phyloP scores from a whole-genome alignment of 2,113 vertebrate genomes.

The Campylorhamphus procurvoides region DNA sequence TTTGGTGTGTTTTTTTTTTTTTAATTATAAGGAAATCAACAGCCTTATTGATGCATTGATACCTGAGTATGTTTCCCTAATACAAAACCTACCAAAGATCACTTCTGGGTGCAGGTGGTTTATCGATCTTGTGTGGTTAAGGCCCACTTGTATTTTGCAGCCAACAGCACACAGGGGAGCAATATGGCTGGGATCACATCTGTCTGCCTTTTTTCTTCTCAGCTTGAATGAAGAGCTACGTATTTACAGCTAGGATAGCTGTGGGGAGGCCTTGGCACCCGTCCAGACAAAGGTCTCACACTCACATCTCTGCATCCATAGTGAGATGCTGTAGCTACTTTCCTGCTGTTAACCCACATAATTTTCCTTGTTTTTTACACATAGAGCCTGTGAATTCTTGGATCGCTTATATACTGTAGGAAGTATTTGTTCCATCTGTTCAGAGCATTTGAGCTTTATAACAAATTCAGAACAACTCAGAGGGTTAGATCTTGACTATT shows the following conservation, averaged over 20 bases:
- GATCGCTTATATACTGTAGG: neutral
- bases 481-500: neutral
- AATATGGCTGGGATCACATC: conserved; percentile 34
- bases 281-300: neutral
- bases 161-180: conserved; percentile 47
- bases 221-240: conserved; percentile 34
- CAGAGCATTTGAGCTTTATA: neutral
- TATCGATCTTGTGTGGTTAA: neutral
- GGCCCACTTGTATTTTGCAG: conserved; percentile 18
- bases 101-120: neutral
- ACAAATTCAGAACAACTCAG: neutral
- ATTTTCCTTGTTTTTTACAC: neutral
- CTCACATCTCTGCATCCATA: neutral
- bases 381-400: neutral
- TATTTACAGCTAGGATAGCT: conserved; percentile 11
- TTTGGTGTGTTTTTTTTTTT: neutral
- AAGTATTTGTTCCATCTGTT: conserved; percentile 4
- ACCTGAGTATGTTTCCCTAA: neutral
- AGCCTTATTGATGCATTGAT: neutral
- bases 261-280: neutral
- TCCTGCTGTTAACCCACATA: neutral
- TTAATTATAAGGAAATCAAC: neutral
- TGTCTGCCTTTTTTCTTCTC: conserved; percentile 46
- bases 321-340: neutral
- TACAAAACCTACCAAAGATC: neutral